These are phyloP conservation scores for Apostichopus japonicus DNA, from an alignment of 35 echinoderm and acorn worm genomes.

Conservation along the genomic window DNA sequence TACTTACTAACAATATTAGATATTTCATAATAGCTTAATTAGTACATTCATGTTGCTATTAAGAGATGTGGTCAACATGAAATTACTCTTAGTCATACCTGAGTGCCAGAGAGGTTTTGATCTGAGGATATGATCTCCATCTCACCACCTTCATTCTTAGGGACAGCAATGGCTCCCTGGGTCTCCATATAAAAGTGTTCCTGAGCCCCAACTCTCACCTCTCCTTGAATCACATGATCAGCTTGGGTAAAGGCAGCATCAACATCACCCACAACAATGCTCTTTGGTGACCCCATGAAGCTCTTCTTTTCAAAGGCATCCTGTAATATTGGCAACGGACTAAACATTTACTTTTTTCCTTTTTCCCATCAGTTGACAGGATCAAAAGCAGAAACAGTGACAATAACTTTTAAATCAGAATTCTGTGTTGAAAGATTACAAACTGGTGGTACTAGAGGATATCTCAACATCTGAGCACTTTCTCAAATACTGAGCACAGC, in stretches of 20 bases:
- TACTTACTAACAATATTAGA: too few species aligned
- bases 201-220: slow-evolving; percentile 73
- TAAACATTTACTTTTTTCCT: too few species aligned
- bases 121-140: slow-evolving; percentile 74
- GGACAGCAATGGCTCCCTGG: slow-evolving; percentile 58
- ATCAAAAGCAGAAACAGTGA: too few species aligned
- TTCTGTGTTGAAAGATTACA: too few species aligned
- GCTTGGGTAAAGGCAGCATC: slow-evolving; percentile 57
- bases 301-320: slow-evolving; percentile 77
- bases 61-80: too few species aligned
- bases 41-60: too few species aligned
- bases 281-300: slow-evolving; percentile 25
- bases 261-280: slow-evolving; percentile 64
- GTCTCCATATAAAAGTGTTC: slow-evolving; percentile 98
- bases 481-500: too few species aligned
- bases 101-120: slow-evolving; percentile 58
- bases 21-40: too few species aligned
- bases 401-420: too few species aligned
- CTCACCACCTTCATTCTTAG: slow-evolving; percentile 70
- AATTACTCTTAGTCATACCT: slow-evolving; percentile 43
- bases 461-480: too few species aligned
- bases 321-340: slow-evolving; percentile 29
- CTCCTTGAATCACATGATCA: slow-evolving; percentile 85
- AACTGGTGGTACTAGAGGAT: too few species aligned
- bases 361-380: too few species aligned